phyloP scores from a whole-genome alignment of 2,797 vertebrate genomes.

The Enteromius fasciolatus region DNA sequence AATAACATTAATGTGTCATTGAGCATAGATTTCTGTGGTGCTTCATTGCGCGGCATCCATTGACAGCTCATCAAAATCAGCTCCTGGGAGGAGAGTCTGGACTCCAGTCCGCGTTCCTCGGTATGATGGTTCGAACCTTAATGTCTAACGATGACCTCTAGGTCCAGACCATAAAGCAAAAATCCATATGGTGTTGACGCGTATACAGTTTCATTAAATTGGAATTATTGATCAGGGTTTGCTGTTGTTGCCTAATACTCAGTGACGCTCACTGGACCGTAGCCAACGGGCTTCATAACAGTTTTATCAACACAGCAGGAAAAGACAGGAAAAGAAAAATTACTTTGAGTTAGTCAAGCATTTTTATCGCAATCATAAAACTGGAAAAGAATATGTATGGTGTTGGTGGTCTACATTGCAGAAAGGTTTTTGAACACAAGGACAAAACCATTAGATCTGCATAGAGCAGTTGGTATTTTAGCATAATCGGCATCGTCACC shows the following conservation, averaged over 20 bases:
- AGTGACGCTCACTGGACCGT: constrained; percentile 54
- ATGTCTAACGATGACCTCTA: constrained; percentile 61
- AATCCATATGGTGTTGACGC: constrained; percentile 62
- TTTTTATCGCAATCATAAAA: constrained; percentile 18
- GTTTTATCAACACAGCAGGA: constrained; percentile 14
- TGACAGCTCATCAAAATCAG: constrained; percentile 34
- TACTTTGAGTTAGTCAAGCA: constrained; percentile 8
- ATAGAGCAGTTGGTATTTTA: neutral
- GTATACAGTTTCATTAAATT: constrained; percentile 63
- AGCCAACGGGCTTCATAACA: constrained; percentile 38
- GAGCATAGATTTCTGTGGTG: constrained; percentile 47
- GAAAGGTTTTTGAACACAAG: constrained; percentile 2
- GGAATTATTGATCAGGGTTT: constrained; percentile 65
- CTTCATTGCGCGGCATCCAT: constrained; percentile 12
- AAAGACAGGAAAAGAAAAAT: constrained; percentile 34
- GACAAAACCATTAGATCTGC: neutral
- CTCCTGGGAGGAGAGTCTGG: constrained; percentile 25
- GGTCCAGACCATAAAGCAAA: constrained; percentile 60
- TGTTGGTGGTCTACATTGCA: neutral
- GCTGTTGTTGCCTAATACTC: constrained; percentile 61
- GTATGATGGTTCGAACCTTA: constrained; percentile 35
- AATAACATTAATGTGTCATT: constrained; percentile 58
- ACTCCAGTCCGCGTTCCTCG: constrained; percentile 54
- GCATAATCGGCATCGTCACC: neutral
- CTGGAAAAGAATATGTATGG: neutral